phyloP scores from a whole-genome alignment of 2,888 invertebrate species.

The Abrostola tripartita region DNA sequence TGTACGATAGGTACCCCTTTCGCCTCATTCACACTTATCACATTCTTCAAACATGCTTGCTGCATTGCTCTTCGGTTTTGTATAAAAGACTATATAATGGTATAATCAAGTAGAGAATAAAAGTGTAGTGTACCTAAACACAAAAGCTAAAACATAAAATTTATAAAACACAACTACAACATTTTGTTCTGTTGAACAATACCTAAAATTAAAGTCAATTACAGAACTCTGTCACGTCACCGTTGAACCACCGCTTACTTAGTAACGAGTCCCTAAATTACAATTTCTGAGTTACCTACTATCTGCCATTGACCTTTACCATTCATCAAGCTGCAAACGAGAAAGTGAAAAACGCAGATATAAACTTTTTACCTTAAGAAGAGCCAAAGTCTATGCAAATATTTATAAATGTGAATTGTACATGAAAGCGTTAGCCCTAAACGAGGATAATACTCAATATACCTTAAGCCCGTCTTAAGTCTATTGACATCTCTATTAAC shows the following conservation, averaged over 20 bases:
- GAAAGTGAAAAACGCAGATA: constrained; percentile 49
- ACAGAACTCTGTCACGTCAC: constrained; percentile 51
- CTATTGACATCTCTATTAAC: no score
- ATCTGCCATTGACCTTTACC: constrained; percentile 58
- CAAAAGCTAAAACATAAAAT: no score
- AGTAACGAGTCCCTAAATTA: constrained; percentile 53
- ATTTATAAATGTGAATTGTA: no score
- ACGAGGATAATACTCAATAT: no score
- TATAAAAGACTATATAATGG: no score
- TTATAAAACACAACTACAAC: not conserved
- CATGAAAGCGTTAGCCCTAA: not conserved
- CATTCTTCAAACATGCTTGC: no score
- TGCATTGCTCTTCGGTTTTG: no score
- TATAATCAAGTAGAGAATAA: no score
- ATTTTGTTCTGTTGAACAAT: not conserved
- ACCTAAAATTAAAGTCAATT: constrained; percentile 15
- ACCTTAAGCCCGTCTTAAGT: no score
- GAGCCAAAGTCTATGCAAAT: constrained; percentile 1
- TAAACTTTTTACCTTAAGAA: constrained; percentile 15
- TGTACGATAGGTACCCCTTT: no score
- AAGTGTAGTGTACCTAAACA: no score
- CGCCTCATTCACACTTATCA: no score
- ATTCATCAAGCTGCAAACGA: constrained; percentile 53
- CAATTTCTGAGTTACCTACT: constrained; percentile 48
- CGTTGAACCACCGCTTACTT: constrained; percentile 43